Percentiles rank a stretch among this genome's conserved stretches.
phyloP scores from a whole-genome alignment of 2,888 invertebrate genomes.

The Oithona nana region DNA sequence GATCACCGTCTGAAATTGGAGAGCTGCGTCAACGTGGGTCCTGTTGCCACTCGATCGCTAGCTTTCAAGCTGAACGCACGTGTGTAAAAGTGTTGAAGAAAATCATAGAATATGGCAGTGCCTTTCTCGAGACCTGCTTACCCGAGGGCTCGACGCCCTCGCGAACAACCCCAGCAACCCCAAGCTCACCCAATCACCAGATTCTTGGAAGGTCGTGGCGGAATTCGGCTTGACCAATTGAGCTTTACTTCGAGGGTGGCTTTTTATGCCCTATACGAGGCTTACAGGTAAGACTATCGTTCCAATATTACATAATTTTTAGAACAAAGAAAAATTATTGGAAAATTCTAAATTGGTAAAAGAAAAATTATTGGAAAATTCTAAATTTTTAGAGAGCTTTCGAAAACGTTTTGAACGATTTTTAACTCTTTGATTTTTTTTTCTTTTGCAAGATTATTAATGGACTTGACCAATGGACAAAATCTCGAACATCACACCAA shows the following conservation, averaged over 20 bases:
- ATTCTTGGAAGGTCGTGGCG: background rate
- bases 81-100: no score
- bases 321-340: no score
- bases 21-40: background rate
- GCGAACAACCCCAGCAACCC: background rate
- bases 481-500: no score
- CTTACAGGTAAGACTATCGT: no score
- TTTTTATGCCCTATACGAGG: background rate
- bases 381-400: no score
- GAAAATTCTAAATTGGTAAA: no score
- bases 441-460: no score
- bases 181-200: background rate
- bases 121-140: background rate
- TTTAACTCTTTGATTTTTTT: no score
- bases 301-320: no score
- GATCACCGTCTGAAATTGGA: background rate
- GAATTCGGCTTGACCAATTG: background rate
- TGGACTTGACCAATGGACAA: background rate
- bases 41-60: background rate
- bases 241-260: background rate
- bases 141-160: background rate
- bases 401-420: no score
- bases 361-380: no score
- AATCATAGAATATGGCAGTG: background rate
- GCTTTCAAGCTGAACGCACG: no score